phyloP scores from a whole-genome alignment of 2,888 invertebrate genomes.

The Seladonia tumulorum region DNA sequence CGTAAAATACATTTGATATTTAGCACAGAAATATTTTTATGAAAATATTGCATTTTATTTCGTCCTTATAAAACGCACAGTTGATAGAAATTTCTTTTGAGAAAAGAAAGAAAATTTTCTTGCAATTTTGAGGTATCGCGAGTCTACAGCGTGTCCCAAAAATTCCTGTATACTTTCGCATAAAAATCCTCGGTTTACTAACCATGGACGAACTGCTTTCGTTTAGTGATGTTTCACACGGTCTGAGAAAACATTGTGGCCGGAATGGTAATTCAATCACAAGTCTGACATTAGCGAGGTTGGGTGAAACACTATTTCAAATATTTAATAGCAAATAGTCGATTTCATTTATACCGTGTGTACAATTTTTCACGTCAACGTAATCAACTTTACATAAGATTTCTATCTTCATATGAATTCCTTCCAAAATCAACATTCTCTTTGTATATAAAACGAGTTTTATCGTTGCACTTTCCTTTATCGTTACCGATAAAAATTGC shows the following conservation, averaged over 20 bases:
- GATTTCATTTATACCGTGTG: background rate
- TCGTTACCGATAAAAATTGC: background rate
- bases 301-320: background rate
- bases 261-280: conserved; percentile 33
- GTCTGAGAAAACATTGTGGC: conserved; percentile 12
- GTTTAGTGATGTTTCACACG: conserved; percentile 31
- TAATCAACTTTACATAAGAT: too few species aligned
- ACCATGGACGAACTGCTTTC: background rate
- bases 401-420: too few species aligned
- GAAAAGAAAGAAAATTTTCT: background rate
- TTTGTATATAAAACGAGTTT: background rate
- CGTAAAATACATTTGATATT: background rate
- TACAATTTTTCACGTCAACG: background rate
- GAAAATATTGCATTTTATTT: background rate
- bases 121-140: background rate
- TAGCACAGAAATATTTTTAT: background rate
- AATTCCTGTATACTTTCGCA: background rate
- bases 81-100: background rate
- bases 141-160: background rate
- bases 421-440: background rate
- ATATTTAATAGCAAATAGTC: background rate
- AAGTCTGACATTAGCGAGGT: conserved; percentile 10
- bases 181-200: background rate
- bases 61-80: too few species aligned
- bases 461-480: background rate